A percentile compares a stretch with the other conserved stretches of the same genome.
Conservation (phyloP, 2,113 vertebrate genomes). For the Hemicordylus capensis region DNA sequence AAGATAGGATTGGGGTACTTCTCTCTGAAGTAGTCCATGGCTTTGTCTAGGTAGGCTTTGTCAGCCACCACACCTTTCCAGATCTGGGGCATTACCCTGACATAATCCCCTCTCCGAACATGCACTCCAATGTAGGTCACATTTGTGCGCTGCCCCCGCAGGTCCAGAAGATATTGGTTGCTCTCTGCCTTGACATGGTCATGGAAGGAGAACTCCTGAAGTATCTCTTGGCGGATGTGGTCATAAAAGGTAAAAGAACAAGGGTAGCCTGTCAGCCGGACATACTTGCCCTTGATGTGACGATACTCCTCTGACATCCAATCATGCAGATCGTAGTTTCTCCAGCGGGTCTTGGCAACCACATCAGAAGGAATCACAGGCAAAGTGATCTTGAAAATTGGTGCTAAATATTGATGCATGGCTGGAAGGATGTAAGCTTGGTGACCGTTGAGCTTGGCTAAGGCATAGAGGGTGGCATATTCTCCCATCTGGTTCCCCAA, state of each 20-base stretch:
- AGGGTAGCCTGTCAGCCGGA: constrained; percentile 54
- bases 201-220: constrained; percentile 64
- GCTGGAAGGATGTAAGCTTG: constrained; percentile 52
- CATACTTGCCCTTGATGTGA: constrained; percentile 2
- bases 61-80: constrained; percentile 72
- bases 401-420: constrained; percentile 48
- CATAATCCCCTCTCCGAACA: constrained; percentile 69
- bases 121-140: constrained; percentile 69
- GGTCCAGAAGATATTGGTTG: neutral
- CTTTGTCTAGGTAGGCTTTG: constrained; percentile 54
- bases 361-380: constrained; percentile 3
- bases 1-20: constrained; percentile 61
- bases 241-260: constrained; percentile 76
- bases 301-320: constrained; percentile 67
- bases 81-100: constrained; percentile 51
- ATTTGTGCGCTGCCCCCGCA: neutral
- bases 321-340: constrained; percentile 25
- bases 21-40: constrained; percentile 69
- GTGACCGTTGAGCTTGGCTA: constrained; percentile 58
- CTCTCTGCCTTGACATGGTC: constrained; percentile 37
- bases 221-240: constrained; percentile 64
- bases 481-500: constrained; percentile 73
- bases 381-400: constrained; percentile 52
- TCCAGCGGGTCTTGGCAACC: neutral
- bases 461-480: constrained; percentile 64